Evolutionary conservation across 2,888 invertebrate genomes (phyloP), one percentile per base, ranked within the genome.

Genomic region (Ctena decussata): DNA sequence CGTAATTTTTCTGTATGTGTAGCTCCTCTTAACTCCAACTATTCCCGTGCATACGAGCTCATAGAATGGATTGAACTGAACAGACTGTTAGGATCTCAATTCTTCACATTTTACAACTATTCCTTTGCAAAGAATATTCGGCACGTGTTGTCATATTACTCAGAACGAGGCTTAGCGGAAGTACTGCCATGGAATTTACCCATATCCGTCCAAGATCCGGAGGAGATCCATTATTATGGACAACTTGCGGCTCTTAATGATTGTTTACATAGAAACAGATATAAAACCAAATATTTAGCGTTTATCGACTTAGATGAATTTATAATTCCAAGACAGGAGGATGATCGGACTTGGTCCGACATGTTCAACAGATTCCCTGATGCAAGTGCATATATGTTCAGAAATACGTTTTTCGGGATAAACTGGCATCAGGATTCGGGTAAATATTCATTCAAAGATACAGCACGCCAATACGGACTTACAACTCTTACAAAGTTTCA

Each of bases 291-390:
- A 39, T 94, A 92, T 82, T 71, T 95, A n/a, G 94, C 94, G 8
- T 94, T 92, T 82, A 80, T 92, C 53, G 95, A 95, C 84, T 70
- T 95, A 15, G 95, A 95, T 79, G 95, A 95, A 84, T 94, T 94
- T 76, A 92, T 95, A 53, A 92, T 95, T 35, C 95, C 95, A 0
- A 84, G 85, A 49, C 69, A 82, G 21, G 41, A 76, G 24, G 32
- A 76, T 21, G 72, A 81, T 37, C 30, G 53, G n/a, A 89, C 84
- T 27, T 94, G 94, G 94, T n/a, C 46, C 0, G 86, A 88, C 11
- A 77, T 94, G 89, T 27, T 91, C 0, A n/a, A 65, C 6, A 57
- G 30, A 11, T 60, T 83, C 11, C 39, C 46, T 21, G 57, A 69
- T 6, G 18, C 37, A 35, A 39, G 35, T 30, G 84, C 80, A 0